Evolutionary conservation across 1,140 invertebrate species (phyloP).

Genomic region (Andrena cerasifolii): DNA sequence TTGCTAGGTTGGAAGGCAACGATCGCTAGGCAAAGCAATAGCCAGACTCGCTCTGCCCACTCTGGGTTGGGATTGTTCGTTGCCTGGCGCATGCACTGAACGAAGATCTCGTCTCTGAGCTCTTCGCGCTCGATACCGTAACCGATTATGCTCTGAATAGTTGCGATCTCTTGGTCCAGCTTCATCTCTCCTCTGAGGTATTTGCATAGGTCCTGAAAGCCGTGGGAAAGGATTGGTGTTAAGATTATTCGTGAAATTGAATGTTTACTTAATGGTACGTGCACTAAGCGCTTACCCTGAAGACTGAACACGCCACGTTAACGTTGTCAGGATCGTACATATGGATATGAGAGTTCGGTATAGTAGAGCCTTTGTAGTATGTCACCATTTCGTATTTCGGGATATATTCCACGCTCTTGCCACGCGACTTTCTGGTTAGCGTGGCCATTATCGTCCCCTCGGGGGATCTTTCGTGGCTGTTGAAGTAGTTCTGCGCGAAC

Average conservation of each 20-base stretch:
- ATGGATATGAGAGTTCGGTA: conserved; percentile 96
- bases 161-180: conserved; percentile 89
- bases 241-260: background rate
- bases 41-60: conserved; percentile 92
- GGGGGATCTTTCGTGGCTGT: conserved; percentile 92
- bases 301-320: conserved; percentile 93
- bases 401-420: conserved; percentile 89
- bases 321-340: conserved; percentile 98
- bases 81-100: conserved; percentile 92
- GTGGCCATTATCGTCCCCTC: conserved; percentile 96
- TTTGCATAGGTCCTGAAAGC: conserved; percentile 90
- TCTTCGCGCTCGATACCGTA: conserved; percentile 95
- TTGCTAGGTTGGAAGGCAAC: conserved; percentile 97
- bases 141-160: conserved; percentile 93
- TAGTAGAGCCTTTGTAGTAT: conserved; percentile 93
- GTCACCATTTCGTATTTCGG: conserved; percentile 96
- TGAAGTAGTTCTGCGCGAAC: conserved; percentile 97
- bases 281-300: conserved; percentile 86
- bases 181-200: conserved; percentile 94
- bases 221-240: conserved; percentile 51
- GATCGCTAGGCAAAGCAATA: conserved; percentile 93
- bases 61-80: conserved; percentile 93
- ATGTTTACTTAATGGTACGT: no score
- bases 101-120: conserved; percentile 93
- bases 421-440: conserved; percentile 89